Percentiles rank a stretch among this genome's conserved stretches.
phyloP scores from a whole-genome alignment of 2,888 invertebrate species.

The Fragum sueziense region DNA sequence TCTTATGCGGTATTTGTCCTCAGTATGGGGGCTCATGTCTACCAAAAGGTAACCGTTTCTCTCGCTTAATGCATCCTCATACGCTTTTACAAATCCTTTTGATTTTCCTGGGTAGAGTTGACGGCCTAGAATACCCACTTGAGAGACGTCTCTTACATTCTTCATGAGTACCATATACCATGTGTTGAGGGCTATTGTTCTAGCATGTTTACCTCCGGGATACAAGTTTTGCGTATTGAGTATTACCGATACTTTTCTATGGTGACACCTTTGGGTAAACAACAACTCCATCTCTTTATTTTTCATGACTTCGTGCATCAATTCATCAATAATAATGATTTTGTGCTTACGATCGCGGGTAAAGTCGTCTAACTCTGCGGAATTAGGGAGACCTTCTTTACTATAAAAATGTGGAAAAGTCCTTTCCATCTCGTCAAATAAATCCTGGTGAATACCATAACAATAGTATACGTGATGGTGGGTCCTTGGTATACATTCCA shows the following conservation, averaged over 20 bases:
- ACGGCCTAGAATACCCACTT: constrained; percentile 6
- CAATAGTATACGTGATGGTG: constrained; percentile 44
- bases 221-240: constrained; percentile 19
- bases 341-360: constrained; percentile 21
- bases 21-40: constrained; percentile 19
- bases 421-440: constrained; percentile 42
- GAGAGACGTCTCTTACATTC: constrained; percentile 20
- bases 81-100: constrained; percentile 29
- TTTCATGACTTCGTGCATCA: constrained; percentile 33
- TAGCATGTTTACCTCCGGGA: constrained; percentile 21
- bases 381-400: constrained; percentile 25
- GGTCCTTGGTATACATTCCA: constrained; percentile 40
- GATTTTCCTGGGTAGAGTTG: constrained; percentile 24
- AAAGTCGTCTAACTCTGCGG: constrained; percentile 35
- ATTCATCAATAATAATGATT: constrained; percentile 40
- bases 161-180: constrained; percentile 34
- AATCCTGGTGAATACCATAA: constrained; percentile 39
- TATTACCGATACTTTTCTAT: constrained; percentile 25
- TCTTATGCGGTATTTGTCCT: constrained; percentile 23
- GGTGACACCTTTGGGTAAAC: constrained; percentile 40
- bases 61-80: constrained; percentile 13
- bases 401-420: constrained; percentile 29
- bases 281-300: constrained; percentile 32
- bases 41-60: constrained; percentile 31
- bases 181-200: constrained; percentile 37